Percentiles rank a stretch among this genome's conserved stretches.
Evolutionary conservation across 2,113 vertebrate species (phyloP).

Genomic region (Microcebus murinus): DNA sequence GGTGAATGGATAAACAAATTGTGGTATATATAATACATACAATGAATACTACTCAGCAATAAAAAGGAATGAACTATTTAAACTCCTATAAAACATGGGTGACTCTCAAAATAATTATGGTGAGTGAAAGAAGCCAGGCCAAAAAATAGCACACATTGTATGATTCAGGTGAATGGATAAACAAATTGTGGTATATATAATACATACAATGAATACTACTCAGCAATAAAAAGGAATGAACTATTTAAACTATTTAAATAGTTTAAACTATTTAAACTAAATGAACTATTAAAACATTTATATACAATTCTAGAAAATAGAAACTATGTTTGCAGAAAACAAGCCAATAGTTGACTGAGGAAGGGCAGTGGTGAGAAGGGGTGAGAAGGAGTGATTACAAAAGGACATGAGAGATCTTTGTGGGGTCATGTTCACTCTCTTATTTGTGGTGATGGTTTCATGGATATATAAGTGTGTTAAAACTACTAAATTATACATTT

Average conservation of each 20-base stretch:
- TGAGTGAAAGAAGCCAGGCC: not conserved
- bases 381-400: not conserved
- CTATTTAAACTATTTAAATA: too few species aligned
- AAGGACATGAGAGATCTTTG: not conserved
- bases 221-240: too few species aligned
- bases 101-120: slow-evolving; percentile 32
- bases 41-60: not conserved
- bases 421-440: not conserved
- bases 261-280: too few species aligned
- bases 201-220: too few species aligned
- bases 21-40: not conserved
- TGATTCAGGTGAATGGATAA: too few species aligned
- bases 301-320: not conserved
- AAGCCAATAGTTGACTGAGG: not conserved
- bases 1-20: not conserved
- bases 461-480: not conserved
- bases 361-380: not conserved
- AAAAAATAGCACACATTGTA: not conserved
- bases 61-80: not conserved
- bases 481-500: not conserved
- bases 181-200: too few species aligned
- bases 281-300: too few species aligned
- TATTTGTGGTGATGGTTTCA: not conserved
- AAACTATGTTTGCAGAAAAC: not conserved
- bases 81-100: not conserved